A percentile compares a stretch with the other conserved stretches of the same genome.
Evolutionary conservation across 1,140 invertebrate species (phyloP).

Genomic region (Uloborus diversus): DNA sequence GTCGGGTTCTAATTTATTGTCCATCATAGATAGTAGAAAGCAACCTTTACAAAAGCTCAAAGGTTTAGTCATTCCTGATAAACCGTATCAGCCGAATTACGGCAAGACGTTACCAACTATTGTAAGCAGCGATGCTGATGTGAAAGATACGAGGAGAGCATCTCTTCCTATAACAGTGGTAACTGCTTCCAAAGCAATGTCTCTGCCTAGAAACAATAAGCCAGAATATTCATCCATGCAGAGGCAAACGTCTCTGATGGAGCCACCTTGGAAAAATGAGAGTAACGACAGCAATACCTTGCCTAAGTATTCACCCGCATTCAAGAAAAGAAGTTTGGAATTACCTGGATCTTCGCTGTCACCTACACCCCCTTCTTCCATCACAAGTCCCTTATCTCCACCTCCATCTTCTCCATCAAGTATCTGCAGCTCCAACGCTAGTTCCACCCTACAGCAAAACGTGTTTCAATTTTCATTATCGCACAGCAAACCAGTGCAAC

Average conservation of each 20-base stretch:
- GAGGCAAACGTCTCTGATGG: constrained; percentile 1
- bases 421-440: constrained; percentile 46
- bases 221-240: neutral
- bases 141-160: constrained; percentile 47
- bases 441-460: constrained; percentile 37
- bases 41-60: constrained; percentile 72
- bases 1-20: constrained; percentile 27
- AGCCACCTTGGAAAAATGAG: constrained; percentile 43
- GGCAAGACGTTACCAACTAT: constrained; percentile 76
- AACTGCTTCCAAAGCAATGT: constrained; percentile 17
- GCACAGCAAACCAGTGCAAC: constrained; percentile 57
- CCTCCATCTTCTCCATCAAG: constrained; percentile 44
- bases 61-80: constrained; percentile 85
- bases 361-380: constrained; percentile 56
- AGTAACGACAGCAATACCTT: constrained; percentile 61
- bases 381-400: constrained; percentile 47
- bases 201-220: constrained; percentile 50
- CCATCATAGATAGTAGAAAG: constrained; percentile 26
- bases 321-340: constrained; percentile 77
- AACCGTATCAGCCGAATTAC: constrained; percentile 31
- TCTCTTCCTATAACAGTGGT: constrained; percentile 44
- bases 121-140: constrained; percentile 72
- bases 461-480: constrained; percentile 57
- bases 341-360: constrained; percentile 60
- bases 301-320: constrained; percentile 84